A percentile compares a stretch with the other conserved stretches of the same genome.
Evolutionary conservation across 2,113 vertebrate species (phyloP).

Genomic region (Seriola quinqueradiata): DNA sequence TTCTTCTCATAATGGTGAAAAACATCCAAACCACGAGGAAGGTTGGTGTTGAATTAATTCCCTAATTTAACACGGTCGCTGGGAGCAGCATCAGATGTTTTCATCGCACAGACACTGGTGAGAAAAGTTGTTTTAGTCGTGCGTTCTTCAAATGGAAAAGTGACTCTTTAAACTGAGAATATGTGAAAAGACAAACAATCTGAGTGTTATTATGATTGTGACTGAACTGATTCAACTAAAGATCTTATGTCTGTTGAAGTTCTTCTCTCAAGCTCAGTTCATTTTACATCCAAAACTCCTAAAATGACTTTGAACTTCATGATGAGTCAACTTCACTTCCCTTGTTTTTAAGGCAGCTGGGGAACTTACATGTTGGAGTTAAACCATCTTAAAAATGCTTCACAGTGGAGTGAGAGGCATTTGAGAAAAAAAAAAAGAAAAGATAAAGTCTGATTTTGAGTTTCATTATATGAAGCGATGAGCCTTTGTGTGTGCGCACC

Average conservation of each 20-base stretch:
- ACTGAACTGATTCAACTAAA: background rate
- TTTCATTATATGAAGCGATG: background rate
- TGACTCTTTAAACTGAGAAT: background rate
- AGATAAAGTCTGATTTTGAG: background rate
- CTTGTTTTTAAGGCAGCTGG: background rate
- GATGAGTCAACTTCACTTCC: background rate
- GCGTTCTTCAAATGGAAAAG: background rate
- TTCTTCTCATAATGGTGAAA: too few species aligned
- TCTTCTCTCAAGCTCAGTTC: too few species aligned
- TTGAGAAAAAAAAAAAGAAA: background rate
- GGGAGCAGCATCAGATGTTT: background rate
- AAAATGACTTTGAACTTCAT: background rate
- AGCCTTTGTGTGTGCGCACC: background rate
- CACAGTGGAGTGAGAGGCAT: background rate
- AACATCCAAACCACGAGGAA: background rate
- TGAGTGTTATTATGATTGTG: too few species aligned
- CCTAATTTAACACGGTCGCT: background rate
- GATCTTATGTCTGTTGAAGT: background rate
- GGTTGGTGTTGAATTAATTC: background rate
- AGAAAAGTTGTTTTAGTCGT: background rate
- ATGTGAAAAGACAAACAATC: background rate
- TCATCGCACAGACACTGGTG: background rate
- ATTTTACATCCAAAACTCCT: background rate
- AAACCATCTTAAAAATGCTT: background rate
- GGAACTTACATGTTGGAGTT: background rate